Percentiles rank a stretch among this genome's conserved stretches.
These are phyloP conservation scores for Melanargia galathea DNA, from an alignment of 2,888 invertebrate genomes.

Conservation along the genomic window DNA sequence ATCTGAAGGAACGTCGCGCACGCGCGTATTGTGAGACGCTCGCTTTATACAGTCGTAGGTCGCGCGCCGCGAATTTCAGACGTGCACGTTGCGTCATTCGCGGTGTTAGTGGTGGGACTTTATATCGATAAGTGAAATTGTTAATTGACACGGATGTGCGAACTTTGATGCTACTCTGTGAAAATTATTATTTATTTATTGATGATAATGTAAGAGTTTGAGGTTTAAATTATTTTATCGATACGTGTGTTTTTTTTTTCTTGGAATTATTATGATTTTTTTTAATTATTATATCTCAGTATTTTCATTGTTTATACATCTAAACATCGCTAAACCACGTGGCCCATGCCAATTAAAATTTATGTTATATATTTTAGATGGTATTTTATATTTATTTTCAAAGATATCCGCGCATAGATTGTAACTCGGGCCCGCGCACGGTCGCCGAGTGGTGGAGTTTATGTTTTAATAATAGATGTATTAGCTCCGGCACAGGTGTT, in stretches of 20 bases:
- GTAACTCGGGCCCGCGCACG: constrained; percentile 29
- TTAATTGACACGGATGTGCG: not conserved
- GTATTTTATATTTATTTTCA: not conserved
- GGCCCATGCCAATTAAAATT: no score
- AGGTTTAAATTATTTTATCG: not conserved
- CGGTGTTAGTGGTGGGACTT: constrained; percentile 58
- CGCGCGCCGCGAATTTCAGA: constrained; percentile 51
- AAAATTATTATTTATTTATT: not conserved
- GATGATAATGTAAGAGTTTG: not conserved
- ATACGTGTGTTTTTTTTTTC: not conserved
- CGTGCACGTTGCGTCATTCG: constrained; percentile 41
- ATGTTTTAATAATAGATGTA: constrained; percentile 68
- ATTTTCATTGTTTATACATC: not conserved
- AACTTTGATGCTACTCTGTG: not conserved
- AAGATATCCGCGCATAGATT: constrained; percentile 23
- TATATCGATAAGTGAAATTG: constrained; percentile 37
- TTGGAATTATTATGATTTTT: not conserved
- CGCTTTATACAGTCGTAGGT: constrained; percentile 56
- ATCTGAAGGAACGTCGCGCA: constrained; percentile 45
- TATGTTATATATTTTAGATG: not conserved
- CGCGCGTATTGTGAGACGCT: constrained; percentile 49
- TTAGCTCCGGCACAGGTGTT: constrained; percentile 44
- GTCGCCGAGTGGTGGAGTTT: constrained; percentile 47
- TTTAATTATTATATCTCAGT: not conserved
- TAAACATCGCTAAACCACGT: not conserved